Evolutionary conservation across 2,797 vertebrate species (phyloP).

Genomic region (Notoglanidium macrostoma): DNA sequence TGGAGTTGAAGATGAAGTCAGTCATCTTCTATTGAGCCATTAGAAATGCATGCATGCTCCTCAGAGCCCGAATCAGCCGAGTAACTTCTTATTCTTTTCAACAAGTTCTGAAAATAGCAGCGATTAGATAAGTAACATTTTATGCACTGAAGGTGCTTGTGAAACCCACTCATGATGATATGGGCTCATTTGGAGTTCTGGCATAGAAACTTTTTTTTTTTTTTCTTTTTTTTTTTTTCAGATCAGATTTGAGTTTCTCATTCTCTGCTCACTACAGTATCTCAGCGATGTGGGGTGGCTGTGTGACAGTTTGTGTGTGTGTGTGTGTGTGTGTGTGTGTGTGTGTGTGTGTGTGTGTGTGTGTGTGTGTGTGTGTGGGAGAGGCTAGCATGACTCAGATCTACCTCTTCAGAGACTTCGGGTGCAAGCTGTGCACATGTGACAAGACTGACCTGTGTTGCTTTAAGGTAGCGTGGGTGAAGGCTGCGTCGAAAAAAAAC

Average conservation of each 20-base stretch:
- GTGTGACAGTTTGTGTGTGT: constrained; percentile 29
- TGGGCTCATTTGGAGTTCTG: constrained; percentile 31
- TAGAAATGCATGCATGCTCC: not conserved
- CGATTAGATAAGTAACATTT: not conserved
- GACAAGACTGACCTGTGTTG: constrained; percentile 66
- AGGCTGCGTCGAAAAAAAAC: constrained; percentile 59
- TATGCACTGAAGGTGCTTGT: constrained; percentile 7
- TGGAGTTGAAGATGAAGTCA: not conserved
- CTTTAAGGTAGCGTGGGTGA: constrained; percentile 74
- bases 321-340: constrained; percentile 47
- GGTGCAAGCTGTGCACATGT: constrained; percentile 44
- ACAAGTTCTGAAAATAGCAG: constrained; percentile 22
- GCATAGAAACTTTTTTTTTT: constrained; percentile 15
- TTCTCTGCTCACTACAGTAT: constrained; percentile 24
- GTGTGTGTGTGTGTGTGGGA: constrained; percentile 41
- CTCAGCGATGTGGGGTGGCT: constrained; percentile 44
- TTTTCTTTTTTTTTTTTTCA: not conserved
- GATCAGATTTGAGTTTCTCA: constrained; percentile 25
- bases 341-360: too few species aligned
- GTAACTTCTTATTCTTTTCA: not conserved
- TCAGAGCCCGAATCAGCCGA: not conserved
- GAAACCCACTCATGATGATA: constrained; percentile 24
- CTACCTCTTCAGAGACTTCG: constrained; percentile 46
- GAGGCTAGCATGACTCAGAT: constrained; percentile 51
- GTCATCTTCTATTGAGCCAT: not conserved